Evolutionary conservation across 2,797 vertebrate genomes (phyloP).

Genomic region (Myoxocephalus aenaeus): DNA sequence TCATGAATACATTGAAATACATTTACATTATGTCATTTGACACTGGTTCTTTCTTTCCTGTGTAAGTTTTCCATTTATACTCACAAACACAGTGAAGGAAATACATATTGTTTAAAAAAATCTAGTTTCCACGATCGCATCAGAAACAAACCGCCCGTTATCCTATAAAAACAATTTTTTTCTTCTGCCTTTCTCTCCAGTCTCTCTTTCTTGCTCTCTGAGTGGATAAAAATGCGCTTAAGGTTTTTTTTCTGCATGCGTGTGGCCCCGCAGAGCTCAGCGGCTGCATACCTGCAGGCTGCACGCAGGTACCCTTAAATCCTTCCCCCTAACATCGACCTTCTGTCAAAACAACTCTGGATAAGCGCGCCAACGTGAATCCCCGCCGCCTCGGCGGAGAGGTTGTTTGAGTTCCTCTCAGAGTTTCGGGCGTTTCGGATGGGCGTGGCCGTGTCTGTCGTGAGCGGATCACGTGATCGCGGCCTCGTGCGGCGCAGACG

Average conservation of each 20-base stretch:
- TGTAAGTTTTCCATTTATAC: not conserved
- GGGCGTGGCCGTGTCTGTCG: slow-evolving; percentile 8
- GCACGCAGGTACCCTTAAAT: slow-evolving; percentile 77
- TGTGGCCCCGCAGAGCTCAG: slow-evolving; percentile 73
- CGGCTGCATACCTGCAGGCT: slow-evolving; percentile 75
- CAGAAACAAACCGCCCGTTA: slow-evolving; percentile 1
- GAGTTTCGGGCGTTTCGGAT: slow-evolving; percentile 1
- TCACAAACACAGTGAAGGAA: not conserved
- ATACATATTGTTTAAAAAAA: not conserved
- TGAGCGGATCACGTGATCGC: slow-evolving; percentile 21
- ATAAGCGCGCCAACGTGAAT: slow-evolving; percentile 46
- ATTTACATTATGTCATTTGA: not conserved
- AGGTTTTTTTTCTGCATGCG: slow-evolving; percentile 43
- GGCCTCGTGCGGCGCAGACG: not conserved
- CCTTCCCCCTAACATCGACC: slow-evolving; percentile 77
- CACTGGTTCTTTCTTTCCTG: not conserved
- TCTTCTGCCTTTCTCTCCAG: not conserved
- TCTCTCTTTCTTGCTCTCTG: not conserved
- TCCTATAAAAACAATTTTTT: not conserved
- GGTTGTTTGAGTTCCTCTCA: slow-evolving; percentile 34
- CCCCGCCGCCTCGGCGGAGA: slow-evolving; percentile 16
- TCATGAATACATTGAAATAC: not conserved
- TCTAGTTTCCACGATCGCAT: not conserved
- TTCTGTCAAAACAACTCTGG: slow-evolving; percentile 75
- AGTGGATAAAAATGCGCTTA: slow-evolving; percentile 54